These are phyloP conservation scores for Drosophila chauvacae DNA, from an alignment of 1,140 invertebrate species.

Conservation along the genomic window DNA sequence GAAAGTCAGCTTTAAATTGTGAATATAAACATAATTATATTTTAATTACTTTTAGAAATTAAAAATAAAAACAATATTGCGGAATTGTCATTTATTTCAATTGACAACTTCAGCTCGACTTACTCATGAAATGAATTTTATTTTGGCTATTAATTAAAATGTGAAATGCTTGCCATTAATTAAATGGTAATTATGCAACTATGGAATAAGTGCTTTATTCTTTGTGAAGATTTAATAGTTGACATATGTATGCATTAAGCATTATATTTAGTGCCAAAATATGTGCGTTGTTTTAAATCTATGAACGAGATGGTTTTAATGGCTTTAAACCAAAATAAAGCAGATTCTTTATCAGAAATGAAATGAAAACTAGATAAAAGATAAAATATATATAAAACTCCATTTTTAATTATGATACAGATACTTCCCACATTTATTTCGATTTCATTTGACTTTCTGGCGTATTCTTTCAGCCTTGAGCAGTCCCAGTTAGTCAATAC, in stretches of 20 bases:
- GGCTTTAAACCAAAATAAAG: background rate
- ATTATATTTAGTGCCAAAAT: slow-evolving; percentile 4
- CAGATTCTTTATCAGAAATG: background rate
- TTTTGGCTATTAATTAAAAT: slow-evolving; percentile 9
- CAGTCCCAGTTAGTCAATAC: background rate
- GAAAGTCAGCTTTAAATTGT: no score
- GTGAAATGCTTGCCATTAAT: slow-evolving; percentile 16
- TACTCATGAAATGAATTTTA: slow-evolving; percentile 1
- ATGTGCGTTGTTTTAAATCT: background rate
- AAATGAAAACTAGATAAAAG: background rate
- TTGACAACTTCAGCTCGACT: slow-evolving; percentile 5
- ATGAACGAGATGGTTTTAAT: background rate
- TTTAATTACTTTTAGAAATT: background rate
- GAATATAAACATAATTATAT: no score
- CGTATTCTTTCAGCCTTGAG: slow-evolving; percentile 9
- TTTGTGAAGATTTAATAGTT: background rate
- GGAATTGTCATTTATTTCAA: background rate
- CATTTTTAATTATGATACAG: background rate
- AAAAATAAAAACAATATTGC: background rate
- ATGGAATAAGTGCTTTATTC: background rate
- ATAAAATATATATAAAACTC: no score
- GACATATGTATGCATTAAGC: slow-evolving; percentile 3
- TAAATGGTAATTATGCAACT: slow-evolving; percentile 17
- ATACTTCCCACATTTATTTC: background rate
- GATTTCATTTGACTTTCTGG: background rate